Conservation (phyloP, 2,888 invertebrate species). For the Brassicogethes aeneus region DNA sequence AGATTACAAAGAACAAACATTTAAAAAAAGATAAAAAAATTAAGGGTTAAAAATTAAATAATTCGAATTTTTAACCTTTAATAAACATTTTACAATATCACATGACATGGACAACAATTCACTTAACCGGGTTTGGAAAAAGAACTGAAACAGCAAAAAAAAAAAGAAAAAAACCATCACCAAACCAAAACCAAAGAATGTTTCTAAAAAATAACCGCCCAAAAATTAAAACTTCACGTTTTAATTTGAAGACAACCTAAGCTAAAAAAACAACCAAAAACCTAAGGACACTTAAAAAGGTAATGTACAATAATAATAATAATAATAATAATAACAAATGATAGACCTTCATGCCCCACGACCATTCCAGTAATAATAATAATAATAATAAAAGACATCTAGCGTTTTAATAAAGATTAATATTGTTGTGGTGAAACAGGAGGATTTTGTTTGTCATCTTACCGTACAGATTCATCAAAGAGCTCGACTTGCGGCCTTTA, state of each 20-base stretch:
- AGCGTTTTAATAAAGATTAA: no score
- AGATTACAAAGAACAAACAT: no score
- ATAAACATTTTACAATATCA: no score
- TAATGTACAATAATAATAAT: conserved; percentile 12
- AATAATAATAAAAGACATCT: conserved; percentile 22
- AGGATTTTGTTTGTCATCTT: no score
- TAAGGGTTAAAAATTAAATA: no score
- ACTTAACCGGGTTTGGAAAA: neutral
- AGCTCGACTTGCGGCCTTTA: conserved; percentile 87
- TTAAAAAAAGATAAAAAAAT: no score
- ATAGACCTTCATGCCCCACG: conserved; percentile 20
- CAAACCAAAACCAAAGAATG: conserved; percentile 12
- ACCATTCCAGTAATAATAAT: no score
- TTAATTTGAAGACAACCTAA: neutral
- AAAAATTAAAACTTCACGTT: neutral
- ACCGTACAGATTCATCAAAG: conserved; percentile 94
- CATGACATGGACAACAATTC: neutral
- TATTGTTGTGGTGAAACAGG: no score
- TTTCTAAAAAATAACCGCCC: neutral
- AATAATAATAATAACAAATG: neutral
- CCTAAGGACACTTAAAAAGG: conserved; percentile 5
- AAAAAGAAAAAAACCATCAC: conserved; percentile 16
- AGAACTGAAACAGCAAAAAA: conserved; percentile 9
- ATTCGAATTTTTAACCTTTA: no score
- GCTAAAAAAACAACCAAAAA: conserved; percentile 1